Percentiles rank a stretch among this genome's conserved stretches.
phyloP scores from a whole-genome alignment of 2,113 vertebrate genomes.

The Lepidothrix coronata region DNA sequence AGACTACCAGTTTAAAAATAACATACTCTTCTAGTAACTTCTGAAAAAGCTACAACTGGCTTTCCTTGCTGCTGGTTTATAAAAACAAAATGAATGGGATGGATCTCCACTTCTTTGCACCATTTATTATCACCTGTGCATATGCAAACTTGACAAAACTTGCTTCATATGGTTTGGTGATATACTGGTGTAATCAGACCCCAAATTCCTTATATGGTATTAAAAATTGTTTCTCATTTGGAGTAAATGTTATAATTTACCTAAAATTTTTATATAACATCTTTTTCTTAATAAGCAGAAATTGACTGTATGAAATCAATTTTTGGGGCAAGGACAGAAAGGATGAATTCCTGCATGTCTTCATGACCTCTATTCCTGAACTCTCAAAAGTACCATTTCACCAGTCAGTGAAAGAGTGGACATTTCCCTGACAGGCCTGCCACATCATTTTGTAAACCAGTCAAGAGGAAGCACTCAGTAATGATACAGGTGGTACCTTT shows the following conservation, averaged over 20 bases:
- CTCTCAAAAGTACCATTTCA: background rate
- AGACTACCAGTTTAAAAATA: background rate
- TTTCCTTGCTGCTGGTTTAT: background rate
- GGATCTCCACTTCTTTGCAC: background rate
- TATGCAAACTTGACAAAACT: background rate
- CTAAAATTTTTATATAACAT: background rate
- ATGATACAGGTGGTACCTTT: background rate
- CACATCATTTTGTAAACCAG: background rate
- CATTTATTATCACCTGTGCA: background rate
- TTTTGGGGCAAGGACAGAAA: background rate
- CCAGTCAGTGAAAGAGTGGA: background rate
- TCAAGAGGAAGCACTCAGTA: background rate
- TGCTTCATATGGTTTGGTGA: background rate
- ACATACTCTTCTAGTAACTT: background rate
- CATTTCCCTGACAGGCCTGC: background rate
- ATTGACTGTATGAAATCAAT: background rate
- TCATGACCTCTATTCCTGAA: background rate
- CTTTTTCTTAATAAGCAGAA: background rate
- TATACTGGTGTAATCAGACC: background rate
- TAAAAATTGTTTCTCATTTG: background rate
- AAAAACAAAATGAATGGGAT: background rate
- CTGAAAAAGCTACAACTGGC: background rate
- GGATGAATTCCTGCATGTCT: background rate
- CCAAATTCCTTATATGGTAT: background rate
- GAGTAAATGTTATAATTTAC: background rate